Base-by-base conservation (phyloP, 2,888 invertebrate genomes). In the Andrena minutula region DNA sequence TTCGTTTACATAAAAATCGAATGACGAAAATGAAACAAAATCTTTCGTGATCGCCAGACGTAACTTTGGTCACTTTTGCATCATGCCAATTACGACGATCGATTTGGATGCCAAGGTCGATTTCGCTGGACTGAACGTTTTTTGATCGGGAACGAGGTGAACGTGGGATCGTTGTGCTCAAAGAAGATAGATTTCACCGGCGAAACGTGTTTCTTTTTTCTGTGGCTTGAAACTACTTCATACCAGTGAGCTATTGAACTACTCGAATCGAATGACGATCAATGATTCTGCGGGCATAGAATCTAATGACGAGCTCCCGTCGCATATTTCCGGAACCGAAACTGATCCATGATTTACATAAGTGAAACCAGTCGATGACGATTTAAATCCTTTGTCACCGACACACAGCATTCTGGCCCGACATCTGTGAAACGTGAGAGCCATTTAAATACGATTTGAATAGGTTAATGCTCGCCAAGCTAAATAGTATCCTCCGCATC, bases 1-100 rank as follows among this genome's bases (percentile, higher is more conserved):
- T 3, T 6, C 26, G 26, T 63, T 53, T 0, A 12, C n/a, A 1
- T 20, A 16, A 41, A 41, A 53, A 49, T 66, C 2, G 4, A 30
- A 26, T 23, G 60, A 63, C 8, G 47, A 61, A 51, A 5, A 30
- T 1, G 8, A 10, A 3, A 26, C 1, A 0, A 5, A 8, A 7
- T 6, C n/a, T 35, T 23, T 63, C 10, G 3, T 8, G 16, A 41
- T n/a, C 23, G 47, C 12, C 20, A 30, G 20, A 8, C 41, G 85
- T 32, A 86, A 86, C 72, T 56, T 49, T 20, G 10, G 28, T 16
- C 47, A 12, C 30, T 23, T 87, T 87, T 87, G 73, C 87, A 76
- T 85, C 87, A 87, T 75, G 26, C 76, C 16, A 41, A 79, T 71
- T 8, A 4, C 51, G 7, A 28, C 12, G 30, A 10, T 10, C 41